Conservation (phyloP, 2,797 vertebrate species). For the Otolemur crassicaudatus region DNA sequence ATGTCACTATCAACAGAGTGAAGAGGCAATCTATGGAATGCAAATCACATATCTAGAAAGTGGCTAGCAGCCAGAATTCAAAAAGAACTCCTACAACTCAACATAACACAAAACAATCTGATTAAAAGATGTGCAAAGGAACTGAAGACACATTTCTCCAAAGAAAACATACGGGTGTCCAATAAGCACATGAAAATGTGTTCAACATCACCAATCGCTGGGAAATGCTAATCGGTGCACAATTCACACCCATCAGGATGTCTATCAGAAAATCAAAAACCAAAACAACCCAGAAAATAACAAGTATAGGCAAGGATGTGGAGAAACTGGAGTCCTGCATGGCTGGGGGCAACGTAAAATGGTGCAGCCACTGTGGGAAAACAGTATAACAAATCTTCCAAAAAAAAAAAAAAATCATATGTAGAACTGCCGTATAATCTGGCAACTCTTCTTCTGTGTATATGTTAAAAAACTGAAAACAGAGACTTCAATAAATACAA, state of each 20-base stretch:
- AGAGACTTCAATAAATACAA: not conserved
- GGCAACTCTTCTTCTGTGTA: not conserved
- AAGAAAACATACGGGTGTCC: not conserved
- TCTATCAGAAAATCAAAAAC: not conserved
- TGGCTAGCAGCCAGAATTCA: not conserved
- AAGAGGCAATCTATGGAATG: not conserved
- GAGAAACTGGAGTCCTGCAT: not conserved
- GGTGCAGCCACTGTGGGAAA: not conserved
- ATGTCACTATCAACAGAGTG: not conserved
- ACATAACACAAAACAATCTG: not conserved
- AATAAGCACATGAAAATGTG: not conserved
- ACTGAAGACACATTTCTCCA: not conserved
- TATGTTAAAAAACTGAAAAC: not conserved
- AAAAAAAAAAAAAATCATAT: not conserved
- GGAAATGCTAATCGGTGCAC: constrained; percentile 16
- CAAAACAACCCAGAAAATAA: not conserved
- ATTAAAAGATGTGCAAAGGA: not conserved
- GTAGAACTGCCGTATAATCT: not conserved
- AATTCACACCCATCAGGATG: not conserved
- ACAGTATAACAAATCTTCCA: not conserved
- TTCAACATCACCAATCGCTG: not conserved
- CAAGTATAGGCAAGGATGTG: not conserved
- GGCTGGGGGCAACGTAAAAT: not conserved
- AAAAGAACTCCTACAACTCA: not conserved
- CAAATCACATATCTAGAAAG: constrained; percentile 6